Evolutionary conservation across 2,888 invertebrate genomes (phyloP), one percentile per base, ranked within the genome.

Genomic region (Drosophila vallismaia): DNA sequence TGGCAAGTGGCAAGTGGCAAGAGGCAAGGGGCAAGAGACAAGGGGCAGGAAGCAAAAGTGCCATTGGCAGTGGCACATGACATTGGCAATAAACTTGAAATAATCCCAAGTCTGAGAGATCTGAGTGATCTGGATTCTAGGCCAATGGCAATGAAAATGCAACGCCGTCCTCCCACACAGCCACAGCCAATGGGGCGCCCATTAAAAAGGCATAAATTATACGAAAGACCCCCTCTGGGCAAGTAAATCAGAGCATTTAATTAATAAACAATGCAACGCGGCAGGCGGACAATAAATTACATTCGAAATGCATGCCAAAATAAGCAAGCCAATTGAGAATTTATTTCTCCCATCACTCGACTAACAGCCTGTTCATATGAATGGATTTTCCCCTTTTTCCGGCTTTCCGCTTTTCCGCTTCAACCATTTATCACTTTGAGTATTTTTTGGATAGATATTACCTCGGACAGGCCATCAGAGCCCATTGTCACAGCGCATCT

Each of bases 231-330:
- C 12, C 5, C 10, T 29, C 48, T 51, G 53, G 79, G 42, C 19
- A 51, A 73, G 76, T 82, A 83, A 76, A 72, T 79, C 64, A 62
- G 70, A 66, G 26, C 49, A 36, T 44, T 74, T 70, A 40, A 86
- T 70, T 86, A 59, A 38, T 71, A 71, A 45, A 56, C 57, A 71
- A 57, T 74, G 67, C 49, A 60, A 40, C 48, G 50, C 24, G 68
- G 10, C n/a, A 49, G 58, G 58, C 51, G 40, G 4, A 42, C 60
- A 26, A 79, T 80, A 62, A 79, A 72, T 66, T 54, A 42, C 53
- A 53, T 26, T 29, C 19, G 38, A 74, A 73, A 59, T 73, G 33
- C 9, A 40, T 12, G 52, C 26, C 46, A 38, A 69, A 68, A 52
- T 26, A 55, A 51, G 69, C 38, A 31, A 38, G 64, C 10, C 4